Base-by-base conservation (phyloP, 2,888 invertebrate species). In the Phaedon cochleariae region DNA sequence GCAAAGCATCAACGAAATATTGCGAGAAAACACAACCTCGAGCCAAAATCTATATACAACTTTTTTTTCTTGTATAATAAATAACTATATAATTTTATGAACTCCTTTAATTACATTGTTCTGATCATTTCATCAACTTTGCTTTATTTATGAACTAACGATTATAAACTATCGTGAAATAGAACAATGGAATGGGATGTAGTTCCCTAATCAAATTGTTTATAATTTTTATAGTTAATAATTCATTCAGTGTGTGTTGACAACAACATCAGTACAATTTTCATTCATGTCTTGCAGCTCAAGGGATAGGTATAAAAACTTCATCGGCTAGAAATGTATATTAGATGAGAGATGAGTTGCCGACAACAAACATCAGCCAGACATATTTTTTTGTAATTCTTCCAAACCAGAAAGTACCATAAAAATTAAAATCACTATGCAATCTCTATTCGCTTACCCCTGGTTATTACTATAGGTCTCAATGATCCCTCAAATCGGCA, bases 11-110 rank as follows among this genome's bases (percentile, higher is more conserved):
- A n/a, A n/a, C n/a, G n/a, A n/a, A n/a, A n/a, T n/a, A n/a, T n/a
- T n/a, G n/a, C n/a, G n/a, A n/a, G n/a, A n/a, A n/a, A n/a, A n/a
- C n/a, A n/a, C n/a, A n/a, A n/a, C n/a, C n/a, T n/a, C n/a, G n/a
- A n/a, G n/a, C n/a, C n/a, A n/a, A n/a, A n/a, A n/a, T n/a, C n/a
- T n/a, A n/a, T n/a, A n/a, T n/a, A n/a, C n/a, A n/a, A n/a, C n/a
- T n/a, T n/a, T n/a, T n/a, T n/a, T n/a, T n/a, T n/a, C n/a, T n/a
- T n/a, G n/a, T n/a, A n/a, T n/a, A n/a, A n/a, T n/a, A n/a, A n/a
- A n/a, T n/a, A n/a, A n/a, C n/a, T n/a, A n/a, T n/a, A 65, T 71
- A 71, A 69, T 64, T 71, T 71, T 71, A 71, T 71, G 71, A 71
- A 71, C 71, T 71, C 65, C 63, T 69, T 69, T 69, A n/a, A 71